Conservation (phyloP, 2,113 vertebrate species). For the Tragulus kanchil region DNA sequence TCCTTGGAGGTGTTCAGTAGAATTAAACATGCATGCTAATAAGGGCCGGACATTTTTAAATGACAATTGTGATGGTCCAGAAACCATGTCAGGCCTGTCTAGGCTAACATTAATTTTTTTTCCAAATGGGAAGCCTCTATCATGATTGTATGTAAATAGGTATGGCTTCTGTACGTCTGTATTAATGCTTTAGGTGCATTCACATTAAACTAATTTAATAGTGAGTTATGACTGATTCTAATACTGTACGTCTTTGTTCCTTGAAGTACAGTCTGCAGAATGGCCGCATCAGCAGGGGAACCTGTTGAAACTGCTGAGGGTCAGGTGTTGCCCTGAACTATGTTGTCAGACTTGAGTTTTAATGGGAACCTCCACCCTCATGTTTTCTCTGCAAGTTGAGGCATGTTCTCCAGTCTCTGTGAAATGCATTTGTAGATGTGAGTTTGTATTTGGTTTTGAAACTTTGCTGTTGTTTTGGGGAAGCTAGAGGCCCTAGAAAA, state of each 20-base stretch:
- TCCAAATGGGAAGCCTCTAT: background rate
- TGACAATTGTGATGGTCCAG: constrained; percentile 38
- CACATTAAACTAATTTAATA: background rate
- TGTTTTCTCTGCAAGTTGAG: too few species aligned
- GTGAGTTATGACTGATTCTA: background rate
- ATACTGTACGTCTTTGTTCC: fast-evolving
- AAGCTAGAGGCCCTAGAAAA: too few species aligned
- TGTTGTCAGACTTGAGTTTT: background rate
- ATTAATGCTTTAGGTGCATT: background rate
- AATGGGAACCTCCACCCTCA: background rate
- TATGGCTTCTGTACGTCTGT: background rate
- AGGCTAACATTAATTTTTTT: background rate
- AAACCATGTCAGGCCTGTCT: background rate
- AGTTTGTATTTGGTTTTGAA: background rate
- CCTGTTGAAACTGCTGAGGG: background rate
- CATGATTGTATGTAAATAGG: background rate
- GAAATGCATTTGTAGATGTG: background rate
- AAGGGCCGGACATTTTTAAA: constrained; percentile 44
- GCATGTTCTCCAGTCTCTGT: background rate
- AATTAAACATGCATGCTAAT: constrained; percentile 61
- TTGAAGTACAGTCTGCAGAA: fast-evolving
- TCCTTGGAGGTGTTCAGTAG: constrained; percentile 64
- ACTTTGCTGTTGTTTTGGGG: background rate
- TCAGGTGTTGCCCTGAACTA: background rate
- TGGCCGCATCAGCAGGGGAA: fast-evolving